Evolutionary conservation across 1,140 invertebrate species (phyloP).

Genomic region (Anagrus nilaparvatae): DNA sequence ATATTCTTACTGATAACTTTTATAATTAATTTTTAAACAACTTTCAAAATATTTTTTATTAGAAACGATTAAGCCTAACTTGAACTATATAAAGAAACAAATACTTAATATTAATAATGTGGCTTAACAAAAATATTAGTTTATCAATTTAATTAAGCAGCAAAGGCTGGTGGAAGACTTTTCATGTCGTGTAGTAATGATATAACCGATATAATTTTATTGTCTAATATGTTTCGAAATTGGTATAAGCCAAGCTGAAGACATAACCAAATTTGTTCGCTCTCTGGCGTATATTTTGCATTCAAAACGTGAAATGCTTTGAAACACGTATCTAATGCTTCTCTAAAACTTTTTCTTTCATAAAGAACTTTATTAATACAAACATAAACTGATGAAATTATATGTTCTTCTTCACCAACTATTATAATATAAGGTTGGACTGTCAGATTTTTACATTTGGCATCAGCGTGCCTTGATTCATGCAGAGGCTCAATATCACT

Average conservation of each 20-base stretch:
- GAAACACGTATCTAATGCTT: slow-evolving; percentile 13
- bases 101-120: background rate
- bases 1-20: no score
- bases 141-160: background rate
- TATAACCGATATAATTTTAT: background rate
- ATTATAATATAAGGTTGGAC: slow-evolving; percentile 18
- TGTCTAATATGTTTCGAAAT: slow-evolving; percentile 6
- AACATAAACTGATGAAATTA: slow-evolving; percentile 9
- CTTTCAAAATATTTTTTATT: no score
- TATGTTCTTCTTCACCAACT: slow-evolving; percentile 5
- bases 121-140: background rate
- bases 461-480: background rate
- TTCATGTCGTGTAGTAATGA: background rate
- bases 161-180: background rate
- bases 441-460: background rate
- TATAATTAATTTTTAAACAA: no score
- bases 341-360: slow-evolving; percentile 12
- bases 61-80: no score
- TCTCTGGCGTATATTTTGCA: slow-evolving; percentile 17
- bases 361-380: slow-evolving; percentile 13
- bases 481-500: background rate
- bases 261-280: slow-evolving; percentile 18
- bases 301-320: slow-evolving; percentile 18
- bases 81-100: background rate
- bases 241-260: slow-evolving; percentile 16